These are phyloP conservation scores for Calidris pugnax DNA, from an alignment of 2,113 vertebrate species.

Conservation along the genomic window DNA sequence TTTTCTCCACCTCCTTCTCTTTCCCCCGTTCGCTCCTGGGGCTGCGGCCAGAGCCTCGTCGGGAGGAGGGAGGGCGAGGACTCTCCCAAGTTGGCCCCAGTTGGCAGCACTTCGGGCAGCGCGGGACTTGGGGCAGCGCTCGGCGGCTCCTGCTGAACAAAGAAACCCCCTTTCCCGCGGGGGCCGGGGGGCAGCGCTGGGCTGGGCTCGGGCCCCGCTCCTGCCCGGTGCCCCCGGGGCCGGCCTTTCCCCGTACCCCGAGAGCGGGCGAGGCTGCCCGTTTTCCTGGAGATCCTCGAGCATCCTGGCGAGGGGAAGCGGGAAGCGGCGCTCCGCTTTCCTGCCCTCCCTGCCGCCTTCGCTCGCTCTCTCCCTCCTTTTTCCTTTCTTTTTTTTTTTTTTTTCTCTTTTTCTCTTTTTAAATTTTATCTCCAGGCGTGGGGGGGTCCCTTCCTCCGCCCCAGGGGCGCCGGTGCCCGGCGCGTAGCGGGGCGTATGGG, in stretches of 20 bases:
- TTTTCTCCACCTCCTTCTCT: slow-evolving; percentile 25
- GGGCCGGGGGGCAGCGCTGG: not conserved
- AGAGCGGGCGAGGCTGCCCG: not conserved
- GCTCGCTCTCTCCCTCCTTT: not conserved
- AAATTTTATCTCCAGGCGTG: not conserved
- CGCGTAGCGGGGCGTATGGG: slow-evolving; percentile 36
- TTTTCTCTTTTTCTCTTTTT: not conserved
- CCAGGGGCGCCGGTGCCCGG: not conserved
- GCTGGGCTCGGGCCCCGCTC: not conserved
- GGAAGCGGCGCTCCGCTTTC: not conserved
- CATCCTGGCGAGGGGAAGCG: not conserved
- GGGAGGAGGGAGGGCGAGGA: not conserved
- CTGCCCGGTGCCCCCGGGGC: not conserved
- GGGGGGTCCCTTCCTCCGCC: not conserved
- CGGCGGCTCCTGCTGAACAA: not conserved
- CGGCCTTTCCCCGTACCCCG: not conserved
- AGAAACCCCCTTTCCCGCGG: not conserved
- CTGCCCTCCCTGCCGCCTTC: not conserved
- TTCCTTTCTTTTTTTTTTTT: not conserved
- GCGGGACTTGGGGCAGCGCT: not conserved
- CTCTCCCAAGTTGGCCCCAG: slow-evolving; percentile 45
- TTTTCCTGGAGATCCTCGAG: not conserved
- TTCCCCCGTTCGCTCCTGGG: not conserved
- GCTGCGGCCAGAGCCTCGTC: slow-evolving; percentile 37
- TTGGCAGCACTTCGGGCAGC: slow-evolving; percentile 48